Evolutionary conservation across 2,113 vertebrate species (phyloP).

Genomic region (Cynoglossus semilaevis): DNA sequence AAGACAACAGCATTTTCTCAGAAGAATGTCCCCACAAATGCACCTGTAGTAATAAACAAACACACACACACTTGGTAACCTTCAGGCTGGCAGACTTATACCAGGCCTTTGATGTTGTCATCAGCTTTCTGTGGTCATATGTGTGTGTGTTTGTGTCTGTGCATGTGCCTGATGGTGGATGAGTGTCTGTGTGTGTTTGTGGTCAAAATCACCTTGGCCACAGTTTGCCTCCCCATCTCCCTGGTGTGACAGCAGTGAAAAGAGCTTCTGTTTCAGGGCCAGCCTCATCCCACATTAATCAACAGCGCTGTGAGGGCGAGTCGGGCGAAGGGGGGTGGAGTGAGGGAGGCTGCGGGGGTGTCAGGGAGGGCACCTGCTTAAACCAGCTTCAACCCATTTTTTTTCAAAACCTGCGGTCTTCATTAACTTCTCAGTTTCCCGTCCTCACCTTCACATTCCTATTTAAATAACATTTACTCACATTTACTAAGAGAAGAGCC

Average conservation of each 20-base stretch:
- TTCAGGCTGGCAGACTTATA: slow-evolving; percentile 50
- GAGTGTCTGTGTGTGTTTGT: slow-evolving; percentile 44
- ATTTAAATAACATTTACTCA: no score
- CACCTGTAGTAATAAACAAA: slow-evolving; percentile 3
- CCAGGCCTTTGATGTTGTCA: slow-evolving; percentile 61
- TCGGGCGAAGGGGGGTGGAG: slow-evolving; percentile 21
- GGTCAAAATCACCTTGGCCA: slow-evolving; percentile 69
- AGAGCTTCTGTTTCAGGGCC: slow-evolving; percentile 73
- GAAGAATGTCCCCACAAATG: no score
- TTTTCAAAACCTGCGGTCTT: slow-evolving; percentile 24
- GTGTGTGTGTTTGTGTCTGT: slow-evolving; percentile 34
- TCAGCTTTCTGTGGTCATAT: slow-evolving; percentile 55
- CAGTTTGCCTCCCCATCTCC: slow-evolving; percentile 71
- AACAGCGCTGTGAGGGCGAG: slow-evolving; percentile 57
- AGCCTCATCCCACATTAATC: slow-evolving; percentile 77
- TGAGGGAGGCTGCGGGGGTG: slow-evolving; percentile 21
- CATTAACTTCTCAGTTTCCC: slow-evolving; percentile 10
- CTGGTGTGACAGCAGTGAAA: slow-evolving; percentile 71
- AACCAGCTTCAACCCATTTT: slow-evolving; percentile 38
- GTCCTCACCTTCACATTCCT: no score
- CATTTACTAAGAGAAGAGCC: slow-evolving; percentile 8
- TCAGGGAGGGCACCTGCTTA: slow-evolving; percentile 33
- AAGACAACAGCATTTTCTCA: no score
- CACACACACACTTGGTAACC: slow-evolving; percentile 26
- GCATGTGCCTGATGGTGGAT: slow-evolving; percentile 42